Conservation (phyloP, 2,888 invertebrate species). For the Machimus rusticus region DNA sequence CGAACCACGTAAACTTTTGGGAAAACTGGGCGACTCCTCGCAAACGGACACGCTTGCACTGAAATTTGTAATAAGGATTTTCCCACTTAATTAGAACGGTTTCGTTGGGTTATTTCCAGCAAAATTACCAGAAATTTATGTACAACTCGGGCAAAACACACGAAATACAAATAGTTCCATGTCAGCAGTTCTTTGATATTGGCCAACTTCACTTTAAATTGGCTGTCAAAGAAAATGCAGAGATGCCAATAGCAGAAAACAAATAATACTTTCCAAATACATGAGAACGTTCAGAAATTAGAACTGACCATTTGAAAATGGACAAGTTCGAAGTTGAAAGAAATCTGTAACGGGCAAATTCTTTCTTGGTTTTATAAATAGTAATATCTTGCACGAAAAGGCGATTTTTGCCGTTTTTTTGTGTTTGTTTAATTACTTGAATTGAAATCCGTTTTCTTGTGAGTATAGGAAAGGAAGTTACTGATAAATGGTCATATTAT, state of each 20-base stretch:
- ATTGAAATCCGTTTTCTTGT: too few relatives aligned
- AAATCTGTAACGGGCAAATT: too few relatives aligned
- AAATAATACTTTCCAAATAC: not conserved
- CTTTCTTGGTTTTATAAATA: too few relatives aligned
- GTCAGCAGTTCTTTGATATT: slow-evolving; percentile 52
- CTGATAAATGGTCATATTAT: too few relatives aligned
- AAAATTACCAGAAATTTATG: slow-evolving; percentile 53
- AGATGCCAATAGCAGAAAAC: not conserved
- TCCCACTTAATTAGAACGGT: not conserved
- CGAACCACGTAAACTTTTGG: not conserved
- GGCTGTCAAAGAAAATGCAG: slow-evolving; percentile 20
- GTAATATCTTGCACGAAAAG: too few relatives aligned
- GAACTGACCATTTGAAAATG: not conserved
- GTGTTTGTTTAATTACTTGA: too few relatives aligned
- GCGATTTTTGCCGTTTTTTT: too few relatives aligned
- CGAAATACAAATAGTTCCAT: slow-evolving; percentile 53
- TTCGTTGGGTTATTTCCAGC: not conserved
- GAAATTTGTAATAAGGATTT: not conserved
- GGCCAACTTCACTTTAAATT: slow-evolving; percentile 47
- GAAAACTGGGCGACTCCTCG: not conserved
- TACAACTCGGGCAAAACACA: slow-evolving; percentile 52
- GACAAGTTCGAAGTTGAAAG: too few relatives aligned
- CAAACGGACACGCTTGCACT: not conserved
- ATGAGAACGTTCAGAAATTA: not conserved
- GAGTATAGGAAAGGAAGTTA: too few relatives aligned